Percentiles rank a stretch among this genome's conserved stretches.
These are phyloP conservation scores for Apamea monoglypha DNA, from an alignment of 2,888 invertebrate species.

Conservation along the genomic window DNA sequence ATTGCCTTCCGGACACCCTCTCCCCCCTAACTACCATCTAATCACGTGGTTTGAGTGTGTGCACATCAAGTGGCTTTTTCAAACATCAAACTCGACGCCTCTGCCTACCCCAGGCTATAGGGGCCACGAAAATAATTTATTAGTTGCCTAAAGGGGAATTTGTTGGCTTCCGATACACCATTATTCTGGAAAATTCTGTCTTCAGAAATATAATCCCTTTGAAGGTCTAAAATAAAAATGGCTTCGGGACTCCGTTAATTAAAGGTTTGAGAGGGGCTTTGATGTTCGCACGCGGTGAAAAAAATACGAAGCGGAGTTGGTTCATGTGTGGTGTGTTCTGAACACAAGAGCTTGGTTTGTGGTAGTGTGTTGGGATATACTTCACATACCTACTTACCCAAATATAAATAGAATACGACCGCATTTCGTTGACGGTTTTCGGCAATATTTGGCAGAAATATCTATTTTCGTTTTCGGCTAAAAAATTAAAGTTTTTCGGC, in stretches of 20 bases:
- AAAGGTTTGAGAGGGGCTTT: slow-evolving; percentile 65
- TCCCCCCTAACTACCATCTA: slow-evolving; percentile 80
- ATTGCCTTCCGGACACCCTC: slow-evolving; percentile 58
- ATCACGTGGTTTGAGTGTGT: slow-evolving; percentile 82
- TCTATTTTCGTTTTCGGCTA: not conserved
- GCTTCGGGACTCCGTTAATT: slow-evolving; percentile 73
- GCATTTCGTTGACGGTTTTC: not conserved
- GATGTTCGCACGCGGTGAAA: slow-evolving; percentile 56
- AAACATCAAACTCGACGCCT: slow-evolving; percentile 83
- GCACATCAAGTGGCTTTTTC: slow-evolving; percentile 84
- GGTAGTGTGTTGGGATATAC: not conserved
- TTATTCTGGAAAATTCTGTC: slow-evolving; percentile 56
- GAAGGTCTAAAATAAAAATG: slow-evolving; percentile 68
- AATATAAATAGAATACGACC: not conserved
- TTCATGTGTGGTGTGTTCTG: slow-evolving; percentile 15
- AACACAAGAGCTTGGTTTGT: slow-evolving; percentile 17
- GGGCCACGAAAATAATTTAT: slow-evolving; percentile 82
- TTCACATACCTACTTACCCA: not conserved
- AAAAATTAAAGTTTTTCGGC: too few relatives aligned
- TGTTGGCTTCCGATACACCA: slow-evolving; percentile 68
- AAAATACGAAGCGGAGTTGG: slow-evolving; percentile 34
- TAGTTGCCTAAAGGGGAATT: slow-evolving; percentile 78
- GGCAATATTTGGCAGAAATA: too few relatives aligned
- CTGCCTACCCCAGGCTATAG: slow-evolving; percentile 63
- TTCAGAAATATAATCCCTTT: slow-evolving; percentile 69